Evolutionary conservation across 2,113 vertebrate genomes (phyloP).

Genomic region (Indicator maculatus): DNA sequence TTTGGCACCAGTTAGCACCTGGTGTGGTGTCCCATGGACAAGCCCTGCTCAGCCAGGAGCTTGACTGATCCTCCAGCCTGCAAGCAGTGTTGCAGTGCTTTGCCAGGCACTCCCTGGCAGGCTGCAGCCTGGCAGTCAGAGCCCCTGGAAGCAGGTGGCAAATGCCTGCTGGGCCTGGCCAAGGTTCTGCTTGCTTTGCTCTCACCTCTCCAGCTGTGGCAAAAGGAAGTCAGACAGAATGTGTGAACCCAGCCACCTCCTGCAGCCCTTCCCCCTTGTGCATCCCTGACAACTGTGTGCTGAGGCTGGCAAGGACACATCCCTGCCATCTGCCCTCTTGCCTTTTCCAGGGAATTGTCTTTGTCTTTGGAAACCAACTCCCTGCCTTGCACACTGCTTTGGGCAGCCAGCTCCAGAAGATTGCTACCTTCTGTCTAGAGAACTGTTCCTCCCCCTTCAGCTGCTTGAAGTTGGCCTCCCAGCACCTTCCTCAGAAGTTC

Average conservation of each 20-base stretch:
- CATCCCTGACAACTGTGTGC: not conserved
- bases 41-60: not conserved
- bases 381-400: not conserved
- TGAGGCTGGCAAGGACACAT: not conserved
- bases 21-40: fast-evolving
- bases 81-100: not conserved
- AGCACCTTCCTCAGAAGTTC: not conserved
- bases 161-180: not conserved
- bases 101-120: no score
- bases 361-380: not conserved
- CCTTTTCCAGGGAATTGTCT: not conserved
- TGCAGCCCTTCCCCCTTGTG: not conserved
- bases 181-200: not conserved
- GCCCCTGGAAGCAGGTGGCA: not conserved
- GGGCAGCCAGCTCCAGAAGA: not conserved
- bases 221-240: not conserved
- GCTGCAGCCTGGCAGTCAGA: not conserved
- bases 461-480: not conserved
- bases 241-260: not conserved
- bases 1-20: not conserved
- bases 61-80: not conserved
- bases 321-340: not conserved
- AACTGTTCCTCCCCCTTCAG: not conserved
- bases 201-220: not conserved
- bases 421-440: not conserved